A percentile compares a stretch with the other conserved stretches of the same genome.
Conservation (phyloP, 1,140 invertebrate species). For the Ostrea denselamellosa region DNA sequence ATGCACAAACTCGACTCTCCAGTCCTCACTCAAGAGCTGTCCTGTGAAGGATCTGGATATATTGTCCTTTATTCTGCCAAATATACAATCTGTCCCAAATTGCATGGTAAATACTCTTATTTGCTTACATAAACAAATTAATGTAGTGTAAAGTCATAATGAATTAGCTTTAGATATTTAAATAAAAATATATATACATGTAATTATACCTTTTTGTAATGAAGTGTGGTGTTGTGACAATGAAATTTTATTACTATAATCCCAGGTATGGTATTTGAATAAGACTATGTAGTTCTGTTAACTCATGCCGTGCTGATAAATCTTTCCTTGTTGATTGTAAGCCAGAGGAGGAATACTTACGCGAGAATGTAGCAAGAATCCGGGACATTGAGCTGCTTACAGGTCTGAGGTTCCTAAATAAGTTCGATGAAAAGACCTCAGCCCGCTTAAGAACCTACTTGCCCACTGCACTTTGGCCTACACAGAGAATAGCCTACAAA, state of each 20-base stretch:
- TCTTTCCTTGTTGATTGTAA: constrained; percentile 30
- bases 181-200: no score
- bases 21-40: constrained; percentile 44
- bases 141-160: no score
- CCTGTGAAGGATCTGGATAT: constrained; percentile 55
- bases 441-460: constrained; percentile 60
- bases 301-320: no score
- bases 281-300: no score
- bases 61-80: constrained; percentile 68
- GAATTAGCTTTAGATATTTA: no score
- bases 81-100: constrained; percentile 56
- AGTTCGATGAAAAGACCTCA: constrained; percentile 4
- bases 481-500: constrained; percentile 43
- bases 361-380: constrained; percentile 68
- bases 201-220: no score
- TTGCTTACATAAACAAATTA: no score
- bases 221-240: no score
- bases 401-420: constrained; percentile 58
- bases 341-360: constrained; percentile 63
- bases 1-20: constrained; percentile 40
- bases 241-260: no score
- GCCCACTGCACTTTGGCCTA: constrained; percentile 59
- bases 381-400: constrained; percentile 71
- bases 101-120: constrained; percentile 57
- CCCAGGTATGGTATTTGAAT: no score